phyloP scores from a whole-genome alignment of 2,888 invertebrate genomes.

The Cactoblastis cactorum region DNA sequence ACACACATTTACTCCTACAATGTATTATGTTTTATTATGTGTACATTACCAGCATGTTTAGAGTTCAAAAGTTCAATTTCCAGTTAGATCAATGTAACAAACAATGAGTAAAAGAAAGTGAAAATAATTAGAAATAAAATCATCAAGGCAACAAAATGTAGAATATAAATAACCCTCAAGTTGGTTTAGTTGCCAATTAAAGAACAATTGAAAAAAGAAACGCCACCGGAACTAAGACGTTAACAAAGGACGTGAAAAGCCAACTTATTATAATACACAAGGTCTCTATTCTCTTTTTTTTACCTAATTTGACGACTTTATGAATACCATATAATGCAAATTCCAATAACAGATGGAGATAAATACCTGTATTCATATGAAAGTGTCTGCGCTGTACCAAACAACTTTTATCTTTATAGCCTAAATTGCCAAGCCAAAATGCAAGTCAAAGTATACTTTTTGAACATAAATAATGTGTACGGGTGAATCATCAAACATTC shows the following conservation, averaged over 20 bases:
- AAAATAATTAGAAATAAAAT: not conserved
- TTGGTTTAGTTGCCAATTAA: not conserved
- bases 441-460: too few species aligned
- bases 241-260: not conserved
- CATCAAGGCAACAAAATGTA: not conserved
- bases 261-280: not conserved
- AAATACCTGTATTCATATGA: not conserved
- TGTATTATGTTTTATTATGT: too few species aligned
- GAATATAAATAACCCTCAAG: slow-evolving; percentile 1
- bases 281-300: not conserved
- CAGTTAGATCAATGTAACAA: not conserved
- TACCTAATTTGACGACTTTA: not conserved
- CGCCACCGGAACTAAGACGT: not conserved
- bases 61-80: not conserved
- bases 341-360: not conserved
- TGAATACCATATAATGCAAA: not conserved
- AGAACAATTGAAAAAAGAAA: not conserved
- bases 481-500: too few species aligned
- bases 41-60: not conserved
- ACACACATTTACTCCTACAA: too few species aligned
- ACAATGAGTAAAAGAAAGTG: not conserved
- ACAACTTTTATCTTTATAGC: not conserved
- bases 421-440: too few species aligned
- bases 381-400: not conserved
- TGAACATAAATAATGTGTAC: too few species aligned